Conservation (phyloP, 1,140 invertebrate genomes). For the Drosophila chauvacae region DNA sequence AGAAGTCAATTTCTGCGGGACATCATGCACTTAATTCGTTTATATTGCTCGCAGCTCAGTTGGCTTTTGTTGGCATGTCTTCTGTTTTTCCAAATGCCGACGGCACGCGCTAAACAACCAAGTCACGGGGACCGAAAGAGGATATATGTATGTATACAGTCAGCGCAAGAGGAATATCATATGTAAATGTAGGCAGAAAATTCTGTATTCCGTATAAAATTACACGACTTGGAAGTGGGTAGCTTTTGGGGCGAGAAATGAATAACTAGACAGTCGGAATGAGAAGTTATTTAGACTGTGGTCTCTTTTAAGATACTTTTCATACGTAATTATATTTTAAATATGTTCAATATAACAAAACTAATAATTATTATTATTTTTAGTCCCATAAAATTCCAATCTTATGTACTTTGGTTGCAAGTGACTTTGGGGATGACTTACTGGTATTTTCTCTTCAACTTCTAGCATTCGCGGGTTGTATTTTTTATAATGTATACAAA, state of each 20-base stretch:
- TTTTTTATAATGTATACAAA: neutral
- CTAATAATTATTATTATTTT: too few relatives aligned
- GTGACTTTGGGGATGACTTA: neutral
- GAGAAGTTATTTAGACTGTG: conserved; percentile 16
- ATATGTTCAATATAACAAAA: neutral
- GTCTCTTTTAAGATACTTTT: neutral
- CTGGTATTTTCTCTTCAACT: conserved; percentile 26
- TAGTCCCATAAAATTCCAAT: neutral
- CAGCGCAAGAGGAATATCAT: conserved; percentile 17
- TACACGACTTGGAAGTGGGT: conserved; percentile 3
- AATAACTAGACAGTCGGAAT: conserved; percentile 10
- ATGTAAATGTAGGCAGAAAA: conserved; percentile 55
- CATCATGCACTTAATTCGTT: conserved; percentile 49
- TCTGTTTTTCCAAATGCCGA: conserved; percentile 45
- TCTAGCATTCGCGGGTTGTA: conserved; percentile 3
- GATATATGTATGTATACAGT: conserved; percentile 18
- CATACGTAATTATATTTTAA: neutral
- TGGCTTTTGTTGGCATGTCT: conserved; percentile 12
- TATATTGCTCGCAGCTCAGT: conserved; percentile 48
- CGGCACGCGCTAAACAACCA: conserved; percentile 54
- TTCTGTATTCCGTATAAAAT: conserved; percentile 43
- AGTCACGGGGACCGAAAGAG: neutral
- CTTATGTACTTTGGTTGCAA: neutral
- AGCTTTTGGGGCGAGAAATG: conserved; percentile 12
- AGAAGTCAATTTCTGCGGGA: conserved; percentile 17